phyloP scores from a whole-genome alignment of 64 coral and sea anemone genomes.

The Montipora sp. region DNA sequence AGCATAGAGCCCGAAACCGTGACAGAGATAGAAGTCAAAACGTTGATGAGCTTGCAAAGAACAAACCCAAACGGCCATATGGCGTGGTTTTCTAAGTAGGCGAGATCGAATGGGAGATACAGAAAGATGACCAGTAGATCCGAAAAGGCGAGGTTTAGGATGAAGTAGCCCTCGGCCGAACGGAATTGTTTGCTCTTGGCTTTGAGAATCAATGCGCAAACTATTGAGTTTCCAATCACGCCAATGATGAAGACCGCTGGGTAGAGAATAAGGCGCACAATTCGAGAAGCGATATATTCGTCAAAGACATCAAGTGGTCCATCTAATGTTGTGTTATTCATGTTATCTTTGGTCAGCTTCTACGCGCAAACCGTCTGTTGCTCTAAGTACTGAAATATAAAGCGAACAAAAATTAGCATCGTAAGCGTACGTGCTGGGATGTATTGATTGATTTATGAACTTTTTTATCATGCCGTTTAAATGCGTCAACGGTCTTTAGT shows the following conservation, averaged over 20 bases:
- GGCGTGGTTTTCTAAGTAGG: slow-evolving; percentile 70
- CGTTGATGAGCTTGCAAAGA: slow-evolving; percentile 86
- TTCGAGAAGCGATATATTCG: slow-evolving; percentile 34
- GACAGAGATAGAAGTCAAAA: slow-evolving; percentile 65
- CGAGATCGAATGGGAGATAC: slow-evolving; percentile 83
- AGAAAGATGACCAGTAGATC: slow-evolving; percentile 81
- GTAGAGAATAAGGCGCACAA: slow-evolving; percentile 58
- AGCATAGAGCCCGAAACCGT: slow-evolving; percentile 84
- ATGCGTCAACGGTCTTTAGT: background rate
- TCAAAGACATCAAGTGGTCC: background rate
- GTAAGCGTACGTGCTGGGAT: background rate
- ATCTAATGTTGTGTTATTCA: slow-evolving; percentile 20
- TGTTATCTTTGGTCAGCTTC: background rate
- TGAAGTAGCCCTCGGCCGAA: slow-evolving; percentile 80
- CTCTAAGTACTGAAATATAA: slow-evolving; percentile 1
- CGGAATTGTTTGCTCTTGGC: slow-evolving; percentile 51
- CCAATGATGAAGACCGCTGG: slow-evolving; percentile 57
- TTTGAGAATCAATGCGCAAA: slow-evolving; percentile 44
- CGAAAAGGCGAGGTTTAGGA: slow-evolving; percentile 84
- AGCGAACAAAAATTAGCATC: background rate
- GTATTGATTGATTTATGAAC: background rate
- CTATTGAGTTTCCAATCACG: slow-evolving; percentile 50
- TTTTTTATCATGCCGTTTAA: background rate
- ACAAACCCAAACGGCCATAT: slow-evolving; percentile 84
- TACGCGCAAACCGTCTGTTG: background rate